Percentiles rank a stretch among this genome's conserved stretches.
These are phyloP conservation scores for Prolemur simus DNA, from an alignment of 2,113 vertebrate genomes.

Conservation along the genomic window DNA sequence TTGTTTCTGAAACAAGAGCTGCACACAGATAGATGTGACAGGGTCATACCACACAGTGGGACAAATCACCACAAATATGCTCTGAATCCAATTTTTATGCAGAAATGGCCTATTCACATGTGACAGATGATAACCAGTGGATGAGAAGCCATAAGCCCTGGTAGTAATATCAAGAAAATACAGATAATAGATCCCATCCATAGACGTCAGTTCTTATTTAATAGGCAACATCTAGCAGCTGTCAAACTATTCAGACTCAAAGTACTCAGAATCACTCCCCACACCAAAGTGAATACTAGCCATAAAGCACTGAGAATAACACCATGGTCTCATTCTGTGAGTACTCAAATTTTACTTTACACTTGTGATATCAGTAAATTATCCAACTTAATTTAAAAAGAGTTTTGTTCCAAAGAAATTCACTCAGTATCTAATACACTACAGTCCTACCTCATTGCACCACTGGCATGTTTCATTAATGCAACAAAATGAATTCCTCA, in stretches of 20 bases:
- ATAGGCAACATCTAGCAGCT: background rate
- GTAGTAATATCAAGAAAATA: slow-evolving; percentile 67
- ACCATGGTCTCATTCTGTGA: background rate
- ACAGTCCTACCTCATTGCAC: background rate
- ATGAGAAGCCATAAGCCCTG: slow-evolving; percentile 22
- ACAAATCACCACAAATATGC: slow-evolving; percentile 47
- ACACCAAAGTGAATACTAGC: background rate
- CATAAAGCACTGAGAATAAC: background rate
- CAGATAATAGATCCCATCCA: slow-evolving; percentile 57
- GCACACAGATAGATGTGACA: background rate
- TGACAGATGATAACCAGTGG: slow-evolving; percentile 72
- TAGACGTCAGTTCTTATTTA: slow-evolving; percentile 56
- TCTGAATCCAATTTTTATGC: background rate
- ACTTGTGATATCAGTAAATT: background rate
- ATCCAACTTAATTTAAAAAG: background rate
- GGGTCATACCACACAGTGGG: background rate
- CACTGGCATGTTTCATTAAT: background rate
- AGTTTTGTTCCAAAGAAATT: background rate
- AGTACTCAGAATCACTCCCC: background rate
- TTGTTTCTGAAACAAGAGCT: slow-evolving; percentile 56
- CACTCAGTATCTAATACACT: background rate
- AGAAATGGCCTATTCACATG: slow-evolving; percentile 65
- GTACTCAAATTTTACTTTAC: background rate
- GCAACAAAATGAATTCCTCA: background rate
- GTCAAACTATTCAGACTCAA: background rate